Conservation (phyloP, 2,113 vertebrate species). For the Apus apus region DNA sequence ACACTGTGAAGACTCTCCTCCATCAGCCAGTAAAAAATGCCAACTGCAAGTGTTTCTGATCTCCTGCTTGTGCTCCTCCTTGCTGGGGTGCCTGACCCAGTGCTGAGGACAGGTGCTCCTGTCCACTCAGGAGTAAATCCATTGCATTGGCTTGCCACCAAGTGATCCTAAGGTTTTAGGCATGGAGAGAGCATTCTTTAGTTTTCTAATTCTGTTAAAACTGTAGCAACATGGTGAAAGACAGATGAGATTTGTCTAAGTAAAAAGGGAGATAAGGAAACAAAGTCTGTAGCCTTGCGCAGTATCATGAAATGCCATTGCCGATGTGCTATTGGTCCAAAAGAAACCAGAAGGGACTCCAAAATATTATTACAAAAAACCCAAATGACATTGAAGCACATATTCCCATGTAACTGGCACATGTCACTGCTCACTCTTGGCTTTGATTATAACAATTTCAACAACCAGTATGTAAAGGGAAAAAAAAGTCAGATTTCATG, state of each 20-base stretch:
- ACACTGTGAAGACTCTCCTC: neutral
- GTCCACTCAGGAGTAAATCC: neutral
- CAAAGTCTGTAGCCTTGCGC: neutral
- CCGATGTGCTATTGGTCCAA: fast-evolving
- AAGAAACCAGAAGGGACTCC: neutral
- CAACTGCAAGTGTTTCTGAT: neutral
- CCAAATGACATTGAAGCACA: neutral
- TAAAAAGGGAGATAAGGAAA: neutral
- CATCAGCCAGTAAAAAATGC: neutral
- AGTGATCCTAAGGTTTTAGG: neutral
- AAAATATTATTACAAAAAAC: neutral
- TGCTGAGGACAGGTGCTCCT: neutral
- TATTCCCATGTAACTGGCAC: neutral
- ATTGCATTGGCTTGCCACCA: neutral
- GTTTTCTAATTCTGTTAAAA: neutral
- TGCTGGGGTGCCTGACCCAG: neutral
- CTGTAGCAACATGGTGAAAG: neutral
- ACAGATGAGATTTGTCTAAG: neutral
- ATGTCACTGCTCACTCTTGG: neutral
- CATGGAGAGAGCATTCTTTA: neutral
- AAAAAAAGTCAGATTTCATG: neutral
- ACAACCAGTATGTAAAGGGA: fast-evolving
- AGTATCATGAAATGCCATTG: neutral
- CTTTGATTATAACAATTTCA: neutral
- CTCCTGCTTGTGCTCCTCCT: neutral